These are phyloP conservation scores for Catostylus mosaicus DNA, from an alignment of 30 jellyfish, hydroid and myxozoan genomes.

Conservation along the genomic window DNA sequence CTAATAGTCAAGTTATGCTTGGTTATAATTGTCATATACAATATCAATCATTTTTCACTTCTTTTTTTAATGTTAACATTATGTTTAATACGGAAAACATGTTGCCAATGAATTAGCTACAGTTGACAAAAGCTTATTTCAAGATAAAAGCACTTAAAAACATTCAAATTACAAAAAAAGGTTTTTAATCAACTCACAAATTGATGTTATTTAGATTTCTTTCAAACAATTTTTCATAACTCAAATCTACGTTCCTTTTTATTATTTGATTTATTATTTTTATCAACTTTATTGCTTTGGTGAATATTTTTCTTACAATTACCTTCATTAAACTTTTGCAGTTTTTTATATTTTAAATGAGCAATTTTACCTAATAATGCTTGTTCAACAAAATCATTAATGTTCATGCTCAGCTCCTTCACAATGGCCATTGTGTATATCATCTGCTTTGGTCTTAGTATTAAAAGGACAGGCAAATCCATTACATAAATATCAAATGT, in stretches of 20 bases:
- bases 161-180: no score
- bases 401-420: conserved; percentile 22
- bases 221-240: background rate
- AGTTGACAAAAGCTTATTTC: no score
- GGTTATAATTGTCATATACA: no score
- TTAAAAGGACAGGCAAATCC: conserved; percentile 32
- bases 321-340: conserved; percentile 39
- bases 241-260: background rate
- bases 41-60: no score
- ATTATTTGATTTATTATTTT: background rate
- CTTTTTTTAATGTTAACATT: no score
- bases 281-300: background rate
- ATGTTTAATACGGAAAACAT: no score
- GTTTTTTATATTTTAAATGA: conserved; percentile 25
- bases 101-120: no score
- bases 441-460: conserved; percentile 47
- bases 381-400: conserved; percentile 24
- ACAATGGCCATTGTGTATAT: conserved; percentile 27
- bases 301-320: background rate
- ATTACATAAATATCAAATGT: conserved; percentile 42
- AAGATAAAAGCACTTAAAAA: no score
- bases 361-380: conserved; percentile 51
- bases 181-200: no score
- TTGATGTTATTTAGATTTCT: no score
- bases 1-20: no score